These are phyloP conservation scores for Frieseomelitta varia DNA, from an alignment of 1,140 invertebrate genomes.

Conservation along the genomic window DNA sequence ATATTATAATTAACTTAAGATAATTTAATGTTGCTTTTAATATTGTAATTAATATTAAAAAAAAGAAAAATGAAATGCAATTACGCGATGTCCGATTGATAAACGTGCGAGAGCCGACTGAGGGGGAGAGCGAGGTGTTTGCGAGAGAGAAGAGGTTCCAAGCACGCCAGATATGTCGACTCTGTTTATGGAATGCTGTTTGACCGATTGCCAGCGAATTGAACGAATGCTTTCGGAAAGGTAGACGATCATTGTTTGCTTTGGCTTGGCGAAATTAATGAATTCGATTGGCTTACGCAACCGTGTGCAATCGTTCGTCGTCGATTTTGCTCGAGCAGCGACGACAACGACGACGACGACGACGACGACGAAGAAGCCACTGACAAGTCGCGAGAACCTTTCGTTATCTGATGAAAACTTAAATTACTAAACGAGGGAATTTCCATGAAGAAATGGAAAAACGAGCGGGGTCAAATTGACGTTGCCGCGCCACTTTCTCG, in stretches of 20 bases:
- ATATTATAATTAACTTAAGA: too few species aligned
- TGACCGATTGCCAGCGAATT: slow-evolving; percentile 33
- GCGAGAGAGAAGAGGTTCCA: not conserved
- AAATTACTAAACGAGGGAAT: too few species aligned
- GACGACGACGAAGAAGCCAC: too few species aligned
- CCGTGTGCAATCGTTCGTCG: not conserved
- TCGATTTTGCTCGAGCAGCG: too few species aligned
- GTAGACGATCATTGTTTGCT: slow-evolving; percentile 19
- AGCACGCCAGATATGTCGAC: not conserved
- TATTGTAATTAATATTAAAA: too few species aligned
- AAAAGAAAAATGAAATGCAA: not conserved
- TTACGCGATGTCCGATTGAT: not conserved
- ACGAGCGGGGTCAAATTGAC: not conserved
- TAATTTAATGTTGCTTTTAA: too few species aligned
- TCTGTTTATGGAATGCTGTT: slow-evolving; percentile 46
- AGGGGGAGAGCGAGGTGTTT: too few species aligned
- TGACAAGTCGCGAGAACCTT: too few species aligned
- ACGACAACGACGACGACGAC: too few species aligned
- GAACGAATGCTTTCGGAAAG: slow-evolving; percentile 7
- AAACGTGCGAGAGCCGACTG: not conserved
- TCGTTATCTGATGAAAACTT: too few species aligned
- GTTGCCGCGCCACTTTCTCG: not conserved
- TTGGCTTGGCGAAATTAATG: slow-evolving; percentile 12
- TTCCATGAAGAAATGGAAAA: not conserved
- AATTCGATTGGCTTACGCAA: slow-evolving; percentile 20